Evolutionary conservation across 2,113 vertebrate species (phyloP).

Genomic region (Cochlearius cochlearius): DNA sequence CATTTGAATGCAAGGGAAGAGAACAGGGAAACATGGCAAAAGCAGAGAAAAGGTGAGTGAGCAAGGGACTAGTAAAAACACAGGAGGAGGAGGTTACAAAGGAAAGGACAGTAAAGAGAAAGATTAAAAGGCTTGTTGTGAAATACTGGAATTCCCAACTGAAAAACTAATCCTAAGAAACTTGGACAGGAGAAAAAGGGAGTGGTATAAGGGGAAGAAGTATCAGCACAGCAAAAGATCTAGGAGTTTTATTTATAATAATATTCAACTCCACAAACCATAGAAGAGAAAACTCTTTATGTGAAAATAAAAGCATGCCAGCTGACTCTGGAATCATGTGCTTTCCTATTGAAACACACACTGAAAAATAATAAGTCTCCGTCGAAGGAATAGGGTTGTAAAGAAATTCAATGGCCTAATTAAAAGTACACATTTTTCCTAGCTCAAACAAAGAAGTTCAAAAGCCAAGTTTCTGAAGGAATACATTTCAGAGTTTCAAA

Average conservation of each 20-base stretch:
- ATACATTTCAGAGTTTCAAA: background rate
- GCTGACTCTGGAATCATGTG: background rate
- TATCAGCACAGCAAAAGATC: conserved; percentile 15
- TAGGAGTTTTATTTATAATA: conserved; percentile 30
- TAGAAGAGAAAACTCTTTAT: background rate
- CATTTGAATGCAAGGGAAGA: background rate
- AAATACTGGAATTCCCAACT: background rate
- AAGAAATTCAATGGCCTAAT: conserved; percentile 1
- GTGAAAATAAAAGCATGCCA: background rate
- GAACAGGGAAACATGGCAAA: background rate
- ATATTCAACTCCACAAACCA: conserved; percentile 17
- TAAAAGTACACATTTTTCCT: background rate
- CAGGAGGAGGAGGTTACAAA: background rate
- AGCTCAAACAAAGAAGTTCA: background rate
- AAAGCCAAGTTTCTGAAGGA: background rate
- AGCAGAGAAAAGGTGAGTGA: background rate
- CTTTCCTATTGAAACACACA: background rate
- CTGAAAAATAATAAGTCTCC: background rate
- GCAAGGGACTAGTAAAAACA: background rate
- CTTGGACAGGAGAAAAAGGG: background rate
- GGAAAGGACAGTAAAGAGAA: background rate
- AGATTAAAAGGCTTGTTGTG: background rate
- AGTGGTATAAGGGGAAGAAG: background rate
- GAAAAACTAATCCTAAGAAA: conserved; percentile 54
- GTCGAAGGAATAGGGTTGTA: background rate